These are phyloP conservation scores for Leptodactylus fuscus DNA, from an alignment of 2,113 vertebrate genomes.

Conservation along the genomic window DNA sequence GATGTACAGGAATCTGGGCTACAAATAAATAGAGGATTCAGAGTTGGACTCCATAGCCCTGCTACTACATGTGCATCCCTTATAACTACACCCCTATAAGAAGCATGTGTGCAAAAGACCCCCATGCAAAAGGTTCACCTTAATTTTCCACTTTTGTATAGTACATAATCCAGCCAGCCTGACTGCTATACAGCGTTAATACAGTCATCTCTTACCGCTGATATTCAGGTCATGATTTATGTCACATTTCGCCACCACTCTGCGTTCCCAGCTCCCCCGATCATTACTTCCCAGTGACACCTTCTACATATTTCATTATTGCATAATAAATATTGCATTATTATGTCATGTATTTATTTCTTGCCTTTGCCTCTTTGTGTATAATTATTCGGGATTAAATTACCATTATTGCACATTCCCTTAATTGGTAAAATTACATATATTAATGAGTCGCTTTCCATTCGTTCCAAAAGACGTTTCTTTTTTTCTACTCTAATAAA, in stretches of 20 bases:
- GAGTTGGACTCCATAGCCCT: too few relatives aligned
- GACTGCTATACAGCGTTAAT: too few relatives aligned
- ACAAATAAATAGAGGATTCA: too few relatives aligned
- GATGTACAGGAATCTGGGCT: too few relatives aligned
- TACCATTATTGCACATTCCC: background rate
- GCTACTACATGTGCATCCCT: too few relatives aligned
- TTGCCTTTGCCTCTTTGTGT: background rate
- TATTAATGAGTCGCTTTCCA: background rate
- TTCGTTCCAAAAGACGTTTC: background rate
- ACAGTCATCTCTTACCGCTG: background rate
- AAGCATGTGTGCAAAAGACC: too few relatives aligned
- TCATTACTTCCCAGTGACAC: background rate
- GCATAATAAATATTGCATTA: slow-evolving; percentile 1
- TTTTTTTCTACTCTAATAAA: background rate
- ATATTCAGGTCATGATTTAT: background rate
- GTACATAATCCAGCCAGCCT: too few relatives aligned
- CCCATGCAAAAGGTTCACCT: too few relatives aligned
- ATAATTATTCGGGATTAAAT: background rate
- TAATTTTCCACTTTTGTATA: too few relatives aligned
- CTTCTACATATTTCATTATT: background rate
- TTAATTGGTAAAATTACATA: background rate
- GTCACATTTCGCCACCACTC: background rate
- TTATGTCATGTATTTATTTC: background rate
- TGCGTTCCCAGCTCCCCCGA: background rate
- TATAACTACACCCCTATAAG: too few relatives aligned